These are phyloP conservation scores for Aspiorhynchus laticeps DNA, from an alignment of 2,113 vertebrate species.

Conservation along the genomic window DNA sequence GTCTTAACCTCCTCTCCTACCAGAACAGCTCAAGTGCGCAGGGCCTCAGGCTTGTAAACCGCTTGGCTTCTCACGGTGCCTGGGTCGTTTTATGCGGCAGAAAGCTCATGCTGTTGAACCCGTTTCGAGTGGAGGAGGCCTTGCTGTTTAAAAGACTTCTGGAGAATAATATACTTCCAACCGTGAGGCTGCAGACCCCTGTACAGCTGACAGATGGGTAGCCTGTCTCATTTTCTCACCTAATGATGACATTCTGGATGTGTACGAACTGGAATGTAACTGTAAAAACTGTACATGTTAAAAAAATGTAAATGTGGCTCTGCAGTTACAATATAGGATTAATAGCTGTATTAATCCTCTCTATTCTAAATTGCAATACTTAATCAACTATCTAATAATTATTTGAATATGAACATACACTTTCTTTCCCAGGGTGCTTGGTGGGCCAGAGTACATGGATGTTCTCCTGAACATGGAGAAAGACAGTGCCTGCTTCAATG, in stretches of 20 bases:
- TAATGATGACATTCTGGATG: slow-evolving; percentile 28
- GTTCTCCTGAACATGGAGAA: slow-evolving; percentile 83
- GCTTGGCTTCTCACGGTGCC: slow-evolving; percentile 83
- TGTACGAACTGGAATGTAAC: not conserved
- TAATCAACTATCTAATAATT: not conserved
- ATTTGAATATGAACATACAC: not conserved
- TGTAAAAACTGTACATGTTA: not conserved
- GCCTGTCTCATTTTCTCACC: slow-evolving; percentile 55
- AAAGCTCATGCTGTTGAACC: slow-evolving; percentile 87
- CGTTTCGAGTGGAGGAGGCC: slow-evolving; percentile 90
- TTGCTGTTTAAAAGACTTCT: slow-evolving; percentile 88
- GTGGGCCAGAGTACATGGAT: slow-evolving; percentile 80
- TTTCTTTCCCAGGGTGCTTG: slow-evolving; percentile 77
- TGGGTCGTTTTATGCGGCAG: slow-evolving; percentile 86
- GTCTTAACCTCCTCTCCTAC: slow-evolving; percentile 70
- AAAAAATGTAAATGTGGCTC: not conserved
- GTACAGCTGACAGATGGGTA: slow-evolving; percentile 90
- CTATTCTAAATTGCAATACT: not conserved
- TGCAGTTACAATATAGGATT: not conserved
- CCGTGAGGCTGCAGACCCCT: slow-evolving; percentile 81
- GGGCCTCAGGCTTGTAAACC: slow-evolving; percentile 79
- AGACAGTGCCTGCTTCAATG: slow-evolving; percentile 69
- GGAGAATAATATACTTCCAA: slow-evolving; percentile 87
- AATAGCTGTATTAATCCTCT: not conserved
- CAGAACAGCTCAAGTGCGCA: slow-evolving; percentile 61